Evolutionary conservation across 2,113 vertebrate species (phyloP).

Genomic region (Cromileptes altivelis): DNA sequence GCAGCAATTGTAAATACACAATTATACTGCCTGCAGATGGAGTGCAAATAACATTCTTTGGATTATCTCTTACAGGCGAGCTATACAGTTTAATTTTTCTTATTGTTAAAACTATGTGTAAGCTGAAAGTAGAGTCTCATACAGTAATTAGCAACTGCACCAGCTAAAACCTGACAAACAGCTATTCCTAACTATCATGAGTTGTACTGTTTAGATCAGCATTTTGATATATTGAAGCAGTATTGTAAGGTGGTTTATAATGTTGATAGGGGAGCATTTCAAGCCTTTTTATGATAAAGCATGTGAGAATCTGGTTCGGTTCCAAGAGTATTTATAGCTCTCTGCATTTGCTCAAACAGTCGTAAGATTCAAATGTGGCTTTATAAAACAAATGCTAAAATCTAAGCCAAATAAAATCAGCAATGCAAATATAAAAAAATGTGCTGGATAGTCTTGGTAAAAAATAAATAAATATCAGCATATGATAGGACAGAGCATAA

Average conservation of each 20-base stretch:
- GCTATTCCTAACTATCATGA: slow-evolving; percentile 24
- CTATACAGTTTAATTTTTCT: slow-evolving; percentile 25
- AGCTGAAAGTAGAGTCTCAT: slow-evolving; percentile 29
- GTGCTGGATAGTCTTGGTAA: slow-evolving; percentile 42
- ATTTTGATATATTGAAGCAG: slow-evolving; percentile 64
- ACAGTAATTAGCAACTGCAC: slow-evolving; percentile 29
- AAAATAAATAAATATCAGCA: slow-evolving; percentile 70
- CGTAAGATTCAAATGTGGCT: slow-evolving; percentile 14
- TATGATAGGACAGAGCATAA: slow-evolving; percentile 33
- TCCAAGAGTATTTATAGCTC: slow-evolving; percentile 11
- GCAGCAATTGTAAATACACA: slow-evolving; percentile 44
- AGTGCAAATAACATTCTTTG: slow-evolving; percentile 81
- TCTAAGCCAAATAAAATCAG: slow-evolving; percentile 45
- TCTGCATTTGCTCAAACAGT: slow-evolving; percentile 49
- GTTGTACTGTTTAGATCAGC: slow-evolving; percentile 47
- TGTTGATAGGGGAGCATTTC: slow-evolving; percentile 5
- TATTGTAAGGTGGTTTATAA: slow-evolving; percentile 26
- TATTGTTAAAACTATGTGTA: slow-evolving; percentile 33
- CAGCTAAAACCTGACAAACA: slow-evolving; percentile 41
- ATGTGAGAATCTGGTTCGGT: slow-evolving; percentile 17
- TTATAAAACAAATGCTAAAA: slow-evolving; percentile 31
- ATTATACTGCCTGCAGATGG: slow-evolving; percentile 48
- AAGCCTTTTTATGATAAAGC: slow-evolving; percentile 24
- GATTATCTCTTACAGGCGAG: slow-evolving; percentile 66
- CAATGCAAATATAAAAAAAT: slow-evolving; percentile 56